Conservation (phyloP, 2,113 vertebrate genomes). For the Megaptera novaeangliae region DNA sequence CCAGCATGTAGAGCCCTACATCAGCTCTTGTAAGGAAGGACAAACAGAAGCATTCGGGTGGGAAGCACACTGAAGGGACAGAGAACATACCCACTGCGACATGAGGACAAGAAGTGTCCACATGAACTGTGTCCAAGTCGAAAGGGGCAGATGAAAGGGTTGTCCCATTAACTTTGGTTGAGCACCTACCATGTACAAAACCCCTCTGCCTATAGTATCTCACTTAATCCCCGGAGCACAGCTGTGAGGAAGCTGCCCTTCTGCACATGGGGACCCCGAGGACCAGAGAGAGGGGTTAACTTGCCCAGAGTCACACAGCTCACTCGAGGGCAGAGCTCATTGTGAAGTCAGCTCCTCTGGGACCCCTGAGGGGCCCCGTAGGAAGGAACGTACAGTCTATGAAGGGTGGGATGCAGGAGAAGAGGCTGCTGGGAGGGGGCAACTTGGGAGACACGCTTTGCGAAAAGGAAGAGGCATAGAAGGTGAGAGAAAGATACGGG, state of each 20-base stretch:
- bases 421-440: background rate
- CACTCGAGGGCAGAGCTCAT: accelerated
- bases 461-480: background rate
- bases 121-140: accelerated
- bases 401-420: background rate
- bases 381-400: background rate
- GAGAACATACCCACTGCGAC: background rate
- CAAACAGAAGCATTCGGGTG: background rate
- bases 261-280: accelerated
- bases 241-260: background rate
- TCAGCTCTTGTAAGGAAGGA: background rate
- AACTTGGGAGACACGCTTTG: background rate
- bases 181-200: accelerated
- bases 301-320: background rate
- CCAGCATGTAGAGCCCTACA: accelerated
- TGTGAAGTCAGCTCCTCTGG: too few species aligned
- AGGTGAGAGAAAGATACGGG: background rate
- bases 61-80: background rate
- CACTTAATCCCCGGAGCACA: background rate
- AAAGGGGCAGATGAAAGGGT: background rate
- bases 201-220: background rate
- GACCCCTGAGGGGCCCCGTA: background rate
- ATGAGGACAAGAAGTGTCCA: accelerated
- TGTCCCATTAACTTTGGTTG: accelerated
- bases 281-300: background rate